Conservation (phyloP, 1,140 invertebrate genomes). For the Gonatopus flavifemur region DNA sequence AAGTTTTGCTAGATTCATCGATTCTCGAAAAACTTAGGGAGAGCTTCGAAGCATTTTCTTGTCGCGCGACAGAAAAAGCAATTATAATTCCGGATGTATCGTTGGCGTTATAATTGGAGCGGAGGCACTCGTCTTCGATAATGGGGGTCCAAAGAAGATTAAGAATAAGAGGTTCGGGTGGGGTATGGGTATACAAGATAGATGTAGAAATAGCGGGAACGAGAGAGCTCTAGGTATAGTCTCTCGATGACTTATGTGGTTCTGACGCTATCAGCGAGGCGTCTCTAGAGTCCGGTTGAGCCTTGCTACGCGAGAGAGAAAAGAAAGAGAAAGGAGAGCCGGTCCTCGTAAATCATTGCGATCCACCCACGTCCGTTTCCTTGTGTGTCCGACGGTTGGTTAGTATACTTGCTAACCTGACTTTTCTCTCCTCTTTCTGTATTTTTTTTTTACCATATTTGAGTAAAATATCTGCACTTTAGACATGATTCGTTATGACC, state of each 20-base stretch:
- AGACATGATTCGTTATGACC: no score
- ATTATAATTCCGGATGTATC: slow-evolving; percentile 53
- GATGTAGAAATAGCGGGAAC: background rate
- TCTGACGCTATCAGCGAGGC: slow-evolving; percentile 59
- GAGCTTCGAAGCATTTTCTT: slow-evolving; percentile 13
- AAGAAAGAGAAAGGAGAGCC: no score
- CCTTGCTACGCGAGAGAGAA: no score
- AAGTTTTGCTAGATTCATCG: background rate
- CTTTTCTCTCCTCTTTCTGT: slow-evolving; percentile 5
- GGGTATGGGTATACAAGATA: slow-evolving; percentile 7
- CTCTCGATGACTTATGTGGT: slow-evolving; percentile 59
- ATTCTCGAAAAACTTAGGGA: slow-evolving; percentile 6
- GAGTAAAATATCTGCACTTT: background rate
- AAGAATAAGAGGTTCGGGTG: slow-evolving; percentile 42
- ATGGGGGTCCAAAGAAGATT: slow-evolving; percentile 57
- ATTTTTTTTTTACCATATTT: slow-evolving; percentile 1
- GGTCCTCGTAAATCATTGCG: slow-evolving; percentile 57
- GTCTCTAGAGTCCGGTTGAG: slow-evolving; percentile 55
- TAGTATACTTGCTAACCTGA: no score
- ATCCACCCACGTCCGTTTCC: slow-evolving; percentile 54
- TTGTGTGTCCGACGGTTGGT: no score
- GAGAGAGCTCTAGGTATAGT: slow-evolving; percentile 37
- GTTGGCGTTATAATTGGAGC: slow-evolving; percentile 52
- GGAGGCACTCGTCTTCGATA: slow-evolving; percentile 47
- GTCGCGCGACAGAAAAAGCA: slow-evolving; percentile 30